These are phyloP conservation scores for Aleiodes sp. DNA, from an alignment of 1,140 invertebrate species.

Conservation along the genomic window DNA sequence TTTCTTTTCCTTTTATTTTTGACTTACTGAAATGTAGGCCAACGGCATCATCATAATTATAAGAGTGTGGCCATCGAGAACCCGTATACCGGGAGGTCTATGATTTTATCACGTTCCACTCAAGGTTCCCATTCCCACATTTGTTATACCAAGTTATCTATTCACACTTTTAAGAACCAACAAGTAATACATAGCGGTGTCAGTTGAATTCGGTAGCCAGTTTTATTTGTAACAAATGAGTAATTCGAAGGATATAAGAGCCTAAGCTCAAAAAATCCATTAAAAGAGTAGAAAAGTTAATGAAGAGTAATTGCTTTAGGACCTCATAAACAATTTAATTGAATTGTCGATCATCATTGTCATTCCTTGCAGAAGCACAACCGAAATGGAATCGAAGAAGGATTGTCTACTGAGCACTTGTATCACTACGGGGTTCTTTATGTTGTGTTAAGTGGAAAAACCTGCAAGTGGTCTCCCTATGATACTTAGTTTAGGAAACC, in stretches of 20 bases:
- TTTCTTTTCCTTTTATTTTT: not conserved
- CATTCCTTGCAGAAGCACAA: not conserved
- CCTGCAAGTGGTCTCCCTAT: conserved; percentile 51
- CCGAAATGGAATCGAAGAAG: too few species aligned
- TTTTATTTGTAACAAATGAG: not conserved
- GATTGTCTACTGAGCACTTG: not conserved
- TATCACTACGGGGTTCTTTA: conserved; percentile 47
- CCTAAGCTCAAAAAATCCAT: too few species aligned
- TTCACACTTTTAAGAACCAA: not conserved
- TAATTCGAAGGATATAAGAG: too few species aligned
- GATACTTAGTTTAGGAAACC: not conserved
- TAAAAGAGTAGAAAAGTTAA: too few species aligned
- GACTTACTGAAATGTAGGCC: not conserved
- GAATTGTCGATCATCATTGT: not conserved
- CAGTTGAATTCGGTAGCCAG: not conserved
- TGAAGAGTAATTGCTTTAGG: too few species aligned
- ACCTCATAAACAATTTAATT: not conserved
- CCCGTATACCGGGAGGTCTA: conserved; percentile 51
- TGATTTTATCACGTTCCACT: conserved; percentile 51
- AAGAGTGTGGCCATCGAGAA: conserved; percentile 49
- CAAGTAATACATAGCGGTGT: not conserved
- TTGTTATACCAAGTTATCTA: not conserved
- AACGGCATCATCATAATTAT: conserved; percentile 1
- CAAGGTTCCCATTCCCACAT: conserved; percentile 44
- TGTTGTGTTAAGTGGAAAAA: conserved; percentile 62